A percentile compares a stretch with the other conserved stretches of the same genome.
Evolutionary conservation across 2,113 vertebrate genomes (phyloP).

Genomic region (Nematolebias whitei): DNA sequence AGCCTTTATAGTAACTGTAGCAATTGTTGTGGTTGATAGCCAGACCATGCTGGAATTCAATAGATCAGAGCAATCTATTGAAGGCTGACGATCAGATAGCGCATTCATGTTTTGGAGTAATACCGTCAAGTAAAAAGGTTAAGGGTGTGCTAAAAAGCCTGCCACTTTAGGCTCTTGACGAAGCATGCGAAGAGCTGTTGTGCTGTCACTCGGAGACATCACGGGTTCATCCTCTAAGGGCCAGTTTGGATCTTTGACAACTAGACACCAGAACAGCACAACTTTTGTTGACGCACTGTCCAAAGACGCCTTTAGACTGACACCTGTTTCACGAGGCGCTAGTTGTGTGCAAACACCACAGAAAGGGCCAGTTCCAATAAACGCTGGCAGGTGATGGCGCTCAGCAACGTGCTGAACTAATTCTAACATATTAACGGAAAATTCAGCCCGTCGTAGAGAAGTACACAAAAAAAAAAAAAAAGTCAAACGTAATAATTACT

Average conservation of each 20-base stretch:
- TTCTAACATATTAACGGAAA: slow-evolving; percentile 30
- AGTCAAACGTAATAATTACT: slow-evolving; percentile 63
- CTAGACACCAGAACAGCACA: neutral
- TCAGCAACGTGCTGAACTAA: slow-evolving; percentile 25
- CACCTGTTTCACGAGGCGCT: neutral
- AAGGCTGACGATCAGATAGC: no score
- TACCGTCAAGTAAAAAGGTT: no score
- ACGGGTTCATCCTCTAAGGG: neutral
- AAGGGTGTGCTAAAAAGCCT: no score
- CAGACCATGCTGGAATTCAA: no score
- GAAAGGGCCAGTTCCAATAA: neutral
- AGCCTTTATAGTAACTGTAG: no score
- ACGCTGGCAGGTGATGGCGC: slow-evolving; percentile 21
- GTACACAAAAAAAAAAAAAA: slow-evolving; percentile 44
- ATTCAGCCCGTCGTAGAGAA: slow-evolving; percentile 30
- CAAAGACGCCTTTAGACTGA: neutral
- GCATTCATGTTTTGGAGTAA: no score
- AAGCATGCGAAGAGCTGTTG: neutral
- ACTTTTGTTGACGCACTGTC: neutral
- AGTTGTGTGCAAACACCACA: neutral
- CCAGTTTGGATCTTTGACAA: neutral
- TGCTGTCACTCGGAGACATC: neutral
- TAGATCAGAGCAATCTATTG: no score
- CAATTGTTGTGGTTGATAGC: no score
- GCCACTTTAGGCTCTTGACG: no score